Base-by-base conservation (phyloP, 2,888 invertebrate species). In the Philopedon plagiatum region DNA sequence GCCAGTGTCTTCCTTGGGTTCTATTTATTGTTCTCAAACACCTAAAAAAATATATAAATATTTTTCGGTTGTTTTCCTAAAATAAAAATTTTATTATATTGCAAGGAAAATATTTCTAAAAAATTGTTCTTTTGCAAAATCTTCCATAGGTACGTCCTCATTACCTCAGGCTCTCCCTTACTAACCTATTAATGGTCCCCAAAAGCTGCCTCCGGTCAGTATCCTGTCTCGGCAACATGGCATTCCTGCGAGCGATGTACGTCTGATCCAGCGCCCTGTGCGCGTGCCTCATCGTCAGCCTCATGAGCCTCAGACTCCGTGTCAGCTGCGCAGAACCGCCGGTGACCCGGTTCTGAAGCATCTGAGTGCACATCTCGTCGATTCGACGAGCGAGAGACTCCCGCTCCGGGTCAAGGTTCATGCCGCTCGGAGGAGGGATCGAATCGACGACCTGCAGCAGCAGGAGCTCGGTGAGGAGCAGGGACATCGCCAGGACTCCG, bases 381-480 rank as follows among this genome's bases (percentile, higher is more conserved):
- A 85, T 84, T 61, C 85, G 75, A 32, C 78, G 77, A 3, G 84
- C 83, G 32, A 85, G 76, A 51, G 80, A 80, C 70, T 82, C 82
- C 3, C 84, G 75, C 76, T 85, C 85, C 2, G 82, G 80, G 67
- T 84, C 83, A 21, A 85, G 76, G 77, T 83, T 83, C 76, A 83
- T 80, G 2, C 79, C 60, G 18, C 81, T 80, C 0, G 84, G 81
- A 5, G 85, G 83, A 26, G 86, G 85, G 73, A 85, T 85, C 4
- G 85, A 84, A 76, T 87, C 87, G 9, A 85, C 84, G 8, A 88
- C 83, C 75, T 88, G 87, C 11, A 87, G 81, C 1, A 88, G 76
- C 41, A 88, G 77, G 13, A 88, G 80, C 77, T 88, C 87, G 9
- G 87, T 87, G 26, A 89, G 78, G 60, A 87, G 83, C 51, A 87